Evolutionary conservation across 2,797 vertebrate genomes (phyloP).

Genomic region (Gymnodraco acuticeps): DNA sequence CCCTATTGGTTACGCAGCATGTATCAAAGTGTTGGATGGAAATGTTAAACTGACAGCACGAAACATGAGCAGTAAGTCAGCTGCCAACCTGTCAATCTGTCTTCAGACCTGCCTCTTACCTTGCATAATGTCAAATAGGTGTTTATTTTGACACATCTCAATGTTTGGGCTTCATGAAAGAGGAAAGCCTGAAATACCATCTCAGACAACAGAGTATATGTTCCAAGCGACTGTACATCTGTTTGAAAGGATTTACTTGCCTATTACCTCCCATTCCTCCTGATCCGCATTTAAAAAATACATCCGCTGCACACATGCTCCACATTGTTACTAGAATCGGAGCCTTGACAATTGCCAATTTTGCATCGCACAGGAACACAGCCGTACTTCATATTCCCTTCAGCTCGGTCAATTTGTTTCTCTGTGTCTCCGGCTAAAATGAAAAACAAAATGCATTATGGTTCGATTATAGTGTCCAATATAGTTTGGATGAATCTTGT

Average conservation of each 20-base stretch:
- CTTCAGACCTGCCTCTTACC: conserved; percentile 5
- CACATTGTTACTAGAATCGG: conserved; percentile 20
- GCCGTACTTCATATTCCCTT: conserved; percentile 35
- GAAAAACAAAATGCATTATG: conserved; percentile 45
- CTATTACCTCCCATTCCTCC: conserved; percentile 19
- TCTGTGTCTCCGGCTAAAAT: conserved; percentile 13
- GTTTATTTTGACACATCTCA: conserved; percentile 27
- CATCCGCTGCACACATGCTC: background rate
- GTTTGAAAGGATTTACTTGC: conserved; percentile 14
- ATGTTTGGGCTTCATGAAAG: background rate
- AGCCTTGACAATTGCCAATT: conserved; percentile 51
- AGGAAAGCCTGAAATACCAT: background rate
- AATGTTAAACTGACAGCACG: conserved; percentile 19
- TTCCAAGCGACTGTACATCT: conserved; percentile 9
- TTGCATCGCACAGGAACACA: conserved; percentile 1
- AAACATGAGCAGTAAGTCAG: conserved; percentile 26
- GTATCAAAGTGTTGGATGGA: conserved; percentile 24
- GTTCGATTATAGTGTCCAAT: conserved; percentile 26
- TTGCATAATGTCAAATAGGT: conserved; percentile 1
- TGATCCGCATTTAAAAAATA: conserved; percentile 32
- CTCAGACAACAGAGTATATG: background rate
- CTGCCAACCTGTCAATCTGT: conserved; percentile 22
- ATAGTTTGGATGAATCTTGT: conserved; percentile 1
- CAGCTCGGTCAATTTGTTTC: conserved; percentile 41
- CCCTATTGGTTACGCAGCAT: conserved; percentile 1